Conservation (phyloP, 2,888 invertebrate genomes). For the Lasioglossum morio region DNA sequence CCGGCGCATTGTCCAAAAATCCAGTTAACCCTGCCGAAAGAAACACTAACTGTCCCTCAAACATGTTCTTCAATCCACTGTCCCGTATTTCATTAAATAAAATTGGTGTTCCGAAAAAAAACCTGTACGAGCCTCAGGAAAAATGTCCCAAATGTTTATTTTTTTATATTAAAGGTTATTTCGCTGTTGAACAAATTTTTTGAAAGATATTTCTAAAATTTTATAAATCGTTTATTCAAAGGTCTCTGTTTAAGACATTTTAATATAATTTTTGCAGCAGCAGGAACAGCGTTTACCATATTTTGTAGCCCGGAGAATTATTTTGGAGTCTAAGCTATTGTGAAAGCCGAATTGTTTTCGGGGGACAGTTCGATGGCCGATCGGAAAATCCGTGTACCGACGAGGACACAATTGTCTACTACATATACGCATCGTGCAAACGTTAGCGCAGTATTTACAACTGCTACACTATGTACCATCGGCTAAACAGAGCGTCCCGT, state of each 20-base stretch:
- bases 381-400: background rate
- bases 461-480: constrained; percentile 8
- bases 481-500: background rate
- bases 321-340: background rate
- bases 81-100: background rate
- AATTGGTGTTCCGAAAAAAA: background rate
- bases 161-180: background rate
- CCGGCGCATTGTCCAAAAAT: background rate
- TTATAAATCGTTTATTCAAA: too few species aligned
- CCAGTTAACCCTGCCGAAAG: background rate
- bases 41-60: background rate
- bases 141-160: background rate
- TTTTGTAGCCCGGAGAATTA: background rate
- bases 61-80: background rate
- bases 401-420: background rate
- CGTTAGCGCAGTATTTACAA: background rate
- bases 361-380: background rate
- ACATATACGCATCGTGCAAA: background rate
- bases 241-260: background rate
- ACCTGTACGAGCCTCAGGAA: background rate
- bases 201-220: background rate
- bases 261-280: background rate
- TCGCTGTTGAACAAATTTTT: background rate
- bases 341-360: background rate
- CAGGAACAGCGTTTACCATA: background rate